Conservation (phyloP, 2,888 invertebrate species). For the Drosophila fungiperda region DNA sequence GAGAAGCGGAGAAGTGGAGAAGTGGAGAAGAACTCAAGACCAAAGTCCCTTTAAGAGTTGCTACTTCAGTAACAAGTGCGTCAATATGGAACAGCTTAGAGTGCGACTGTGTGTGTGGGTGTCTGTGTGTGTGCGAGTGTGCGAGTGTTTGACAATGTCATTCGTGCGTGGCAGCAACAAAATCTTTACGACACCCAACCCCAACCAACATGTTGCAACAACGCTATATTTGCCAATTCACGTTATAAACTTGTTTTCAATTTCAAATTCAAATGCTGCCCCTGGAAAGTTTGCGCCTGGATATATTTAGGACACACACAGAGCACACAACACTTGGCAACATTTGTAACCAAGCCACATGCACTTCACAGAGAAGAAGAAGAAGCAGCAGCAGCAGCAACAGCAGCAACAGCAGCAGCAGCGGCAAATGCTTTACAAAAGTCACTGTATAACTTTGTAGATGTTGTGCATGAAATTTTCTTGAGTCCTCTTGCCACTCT, state of each 20-base stretch:
- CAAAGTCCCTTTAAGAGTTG: slow-evolving; percentile 70
- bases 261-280: slow-evolving; percentile 73
- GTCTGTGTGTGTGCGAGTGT: slow-evolving; percentile 5
- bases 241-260: slow-evolving; percentile 77
- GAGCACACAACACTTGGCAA: slow-evolving; percentile 28
- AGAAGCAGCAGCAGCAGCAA: slow-evolving; percentile 4
- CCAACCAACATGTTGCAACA: background rate
- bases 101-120: slow-evolving; percentile 6
- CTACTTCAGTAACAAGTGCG: slow-evolving; percentile 66
- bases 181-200: slow-evolving; percentile 19
- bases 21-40: slow-evolving; percentile 22
- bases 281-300: slow-evolving; percentile 54
- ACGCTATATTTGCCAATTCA: slow-evolving; percentile 71
- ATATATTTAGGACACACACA: slow-evolving; percentile 11
- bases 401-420: background rate
- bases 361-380: slow-evolving; percentile 30
- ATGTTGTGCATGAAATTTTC: slow-evolving; percentile 47
- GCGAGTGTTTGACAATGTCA: slow-evolving; percentile 63
- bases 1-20: background rate
- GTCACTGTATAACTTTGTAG: slow-evolving; percentile 43
- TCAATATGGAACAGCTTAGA: slow-evolving; percentile 58
- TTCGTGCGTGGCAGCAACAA: slow-evolving; percentile 52
- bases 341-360: slow-evolving; percentile 52
- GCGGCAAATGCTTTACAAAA: slow-evolving; percentile 52
- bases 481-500: slow-evolving; percentile 9